Percentiles rank a stretch among this genome's conserved stretches.
Conservation (phyloP, 2,113 vertebrate species). For the Brachionichthys hirsutus region DNA sequence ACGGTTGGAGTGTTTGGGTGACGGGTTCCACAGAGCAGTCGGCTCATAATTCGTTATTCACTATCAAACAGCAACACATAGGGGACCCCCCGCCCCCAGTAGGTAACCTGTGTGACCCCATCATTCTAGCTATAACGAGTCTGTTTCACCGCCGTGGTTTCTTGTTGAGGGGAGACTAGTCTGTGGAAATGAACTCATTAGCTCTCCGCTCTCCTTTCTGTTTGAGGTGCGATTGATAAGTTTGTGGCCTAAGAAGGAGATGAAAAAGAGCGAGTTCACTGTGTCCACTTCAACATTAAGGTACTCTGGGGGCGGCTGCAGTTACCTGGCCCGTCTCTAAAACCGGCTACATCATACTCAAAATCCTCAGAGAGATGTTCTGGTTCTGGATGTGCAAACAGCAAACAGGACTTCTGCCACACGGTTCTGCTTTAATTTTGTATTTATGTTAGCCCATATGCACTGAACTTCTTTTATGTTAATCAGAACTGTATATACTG, state of each 20-base stretch:
- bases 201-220: background rate
- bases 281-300: too few relatives aligned
- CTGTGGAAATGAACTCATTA: background rate
- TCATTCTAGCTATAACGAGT: slow-evolving; percentile 8
- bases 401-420: too few relatives aligned
- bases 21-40: slow-evolving; percentile 26
- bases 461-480: too few relatives aligned
- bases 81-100: slow-evolving; percentile 1
- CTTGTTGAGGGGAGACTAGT: background rate
- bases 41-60: slow-evolving; percentile 14
- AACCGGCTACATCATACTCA: too few relatives aligned
- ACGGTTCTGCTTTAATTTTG: too few relatives aligned
- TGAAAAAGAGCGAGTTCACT: too few relatives aligned
- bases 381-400: too few relatives aligned
- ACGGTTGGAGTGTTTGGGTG: slow-evolving; percentile 70
- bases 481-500: too few relatives aligned
- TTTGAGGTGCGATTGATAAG: background rate
- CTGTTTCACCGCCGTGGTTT: slow-evolving; percentile 2
- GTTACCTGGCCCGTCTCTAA: too few relatives aligned
- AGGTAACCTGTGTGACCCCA: slow-evolving; percentile 14
- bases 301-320: too few relatives aligned
- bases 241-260: background rate
- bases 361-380: too few relatives aligned
- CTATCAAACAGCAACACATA: slow-evolving; percentile 35
- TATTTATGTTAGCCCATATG: too few relatives aligned